Evolutionary conservation across 64 coral and sea anemone genomes (phyloP), one percentile per base, ranked within the genome.

Genomic region (Catalaphyllia jardinei): DNA sequence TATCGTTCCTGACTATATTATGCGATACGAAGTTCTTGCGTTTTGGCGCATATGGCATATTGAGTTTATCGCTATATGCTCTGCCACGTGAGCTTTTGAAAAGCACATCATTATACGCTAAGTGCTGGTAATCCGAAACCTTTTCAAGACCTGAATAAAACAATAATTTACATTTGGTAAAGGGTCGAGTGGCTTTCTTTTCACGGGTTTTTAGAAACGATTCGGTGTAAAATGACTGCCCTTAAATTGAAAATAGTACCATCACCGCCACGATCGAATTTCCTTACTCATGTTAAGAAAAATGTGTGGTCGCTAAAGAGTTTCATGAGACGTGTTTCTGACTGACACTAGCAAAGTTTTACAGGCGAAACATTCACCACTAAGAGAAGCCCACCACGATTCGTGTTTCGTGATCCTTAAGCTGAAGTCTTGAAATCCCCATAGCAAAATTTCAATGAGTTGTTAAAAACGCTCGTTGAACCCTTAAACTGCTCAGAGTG

Each of bases 111-210:
- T 84, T 22, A 84, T 39, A 85, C 81, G 42, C 24, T 85, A 83
- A 83, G 79, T 83, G 79, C 31, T 11, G 62, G 63, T 38, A 85
- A 85, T 65, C 63, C 63, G 81, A 85, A 39, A 85, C 63, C 63
- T 19, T 61, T 28, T 57, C 52, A 22, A 39, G 10, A 17, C 31
- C 6, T 42, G 79, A 63, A 42, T 65, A 83, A 83, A 65, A 49
- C 60, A 60, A 65, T 65, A 83, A 83, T 65, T 83, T 42, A 83
- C 79, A 83, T 63, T 65, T 83, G 20, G 27, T 65, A 39, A 67
- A 69, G 38, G 62, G 79, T 63, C 31, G 13, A 65, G 18, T 63
- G 79, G 20, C 11, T 39, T 42, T 67, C 30, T 19, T 62, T 33
- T 19, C 27, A 62, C 29, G 28, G 0, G 65, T 25, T 29, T 54